Evolutionary conservation across 2,113 vertebrate species (phyloP), one percentile per base, ranked within the genome.

Genomic region (Pelobates fuscus): DNA sequence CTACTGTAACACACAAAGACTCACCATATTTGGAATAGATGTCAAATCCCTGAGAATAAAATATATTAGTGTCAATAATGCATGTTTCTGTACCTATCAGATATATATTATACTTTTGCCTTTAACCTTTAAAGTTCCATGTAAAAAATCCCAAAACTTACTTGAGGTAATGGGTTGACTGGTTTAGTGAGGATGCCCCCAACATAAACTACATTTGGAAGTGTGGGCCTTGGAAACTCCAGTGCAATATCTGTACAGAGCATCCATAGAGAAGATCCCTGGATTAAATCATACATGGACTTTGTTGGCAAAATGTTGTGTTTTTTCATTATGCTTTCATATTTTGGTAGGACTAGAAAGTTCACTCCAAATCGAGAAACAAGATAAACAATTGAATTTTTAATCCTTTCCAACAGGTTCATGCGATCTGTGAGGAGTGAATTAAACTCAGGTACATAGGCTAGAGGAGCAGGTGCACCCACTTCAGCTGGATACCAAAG

Each of bases 401-500:
- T 84, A 81, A 98, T 93, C 83, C 96, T 92, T 77, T 99, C 92
- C 0, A 92, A 71, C 15, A 98, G 82, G 67, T 92, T 92, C 98
- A 99, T 99, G 80, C 25, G 93, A 82, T 99, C 98, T 5, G 98
- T 99, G 82, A 99, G 93, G 62, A 98, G 85, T 0, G 98, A 98
- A 90, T 99, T 99, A 86, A 99, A 99, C 72, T 98, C 98, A 2
- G 98, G 98, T 18, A 99, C 98, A 0, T 99, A 99, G 2, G 95
- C 91, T 30, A 99, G 88, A 0, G 98, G 98, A 29, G 97, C 95
- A 0, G 98, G 98, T 14, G 98, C 98, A 0, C 98, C 96, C 11
- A 95, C 95, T 85, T 99, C 98, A 6, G 96, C 95, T 1, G 98
- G 98, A 83, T 96, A 99, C 98, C 98, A 99, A 70, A 99, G 92